Base-by-base conservation (phyloP, 2,888 invertebrate genomes). In the Panorpa germanica region DNA sequence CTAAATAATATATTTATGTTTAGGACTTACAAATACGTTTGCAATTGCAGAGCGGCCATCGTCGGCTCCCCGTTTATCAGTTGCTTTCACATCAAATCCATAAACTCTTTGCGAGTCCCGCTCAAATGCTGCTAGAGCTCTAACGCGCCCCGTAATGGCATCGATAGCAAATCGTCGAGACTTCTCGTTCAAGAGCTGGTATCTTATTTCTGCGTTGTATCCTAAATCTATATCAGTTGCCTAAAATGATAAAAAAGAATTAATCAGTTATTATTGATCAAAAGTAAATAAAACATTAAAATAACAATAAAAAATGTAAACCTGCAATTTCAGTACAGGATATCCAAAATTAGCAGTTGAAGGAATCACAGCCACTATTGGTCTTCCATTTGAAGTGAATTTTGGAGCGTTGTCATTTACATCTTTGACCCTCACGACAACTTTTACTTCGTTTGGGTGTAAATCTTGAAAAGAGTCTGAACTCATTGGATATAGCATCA, bases 1-100 rank as follows among this genome's bases (percentile, higher is more conserved):
- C 10, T 25, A 21, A 20, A 14, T 13, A 24, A 23, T 17, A 5
- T 18, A 21, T 24, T 9, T 10, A 6, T 14, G 13, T 12, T 5
- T 5, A n/a, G 20, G 11, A 32, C 74, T 70, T 50, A 80, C 83
- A 49, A 83, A 80, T 34, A 85, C 80, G 48, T 82, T 83, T 29
- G 77, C 76, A 38, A 83, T 82, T 27, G 80, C 72, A 6, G 82
- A 82, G 35, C 69, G 70, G 2, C 85, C 85, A 44, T 78, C 76
- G 43, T 81, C 77, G 24, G 75, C 75, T 2, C 85, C 85, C 14
- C 63, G 59, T 33, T 72, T 65, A 47, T 86, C 85, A 0, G 81
- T 82, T 7, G 83, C 86, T 52, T 82, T 82, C 7, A 85, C 81
- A 52, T 85, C 83, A 44, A 85, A 83, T 1, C 82, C 81, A 44